These are phyloP conservation scores for Drosophila subquinaria DNA, from an alignment of 2,888 invertebrate species.

Conservation along the genomic window DNA sequence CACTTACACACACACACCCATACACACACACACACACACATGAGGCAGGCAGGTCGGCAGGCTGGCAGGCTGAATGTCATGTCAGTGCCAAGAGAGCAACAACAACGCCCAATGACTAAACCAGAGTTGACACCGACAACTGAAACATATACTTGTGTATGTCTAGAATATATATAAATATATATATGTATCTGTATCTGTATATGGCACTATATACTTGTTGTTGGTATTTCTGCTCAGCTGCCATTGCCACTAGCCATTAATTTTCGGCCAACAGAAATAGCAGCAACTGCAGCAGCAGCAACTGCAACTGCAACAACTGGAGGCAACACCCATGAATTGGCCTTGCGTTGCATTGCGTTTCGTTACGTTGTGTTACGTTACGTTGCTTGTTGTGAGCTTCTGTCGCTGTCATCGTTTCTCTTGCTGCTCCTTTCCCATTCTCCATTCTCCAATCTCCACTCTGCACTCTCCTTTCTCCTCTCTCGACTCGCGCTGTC, in stretches of 20 bases:
- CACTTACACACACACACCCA: slow-evolving; percentile 13
- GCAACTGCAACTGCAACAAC: slow-evolving; percentile 25
- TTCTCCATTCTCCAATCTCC: slow-evolving; percentile 10
- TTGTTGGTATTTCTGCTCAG: slow-evolving; percentile 62
- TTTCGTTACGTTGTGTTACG: slow-evolving; percentile 54
- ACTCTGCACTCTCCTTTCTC: slow-evolving; percentile 20
- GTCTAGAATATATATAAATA: neutral
- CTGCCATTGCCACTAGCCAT: slow-evolving; percentile 74
- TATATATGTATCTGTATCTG: neutral
- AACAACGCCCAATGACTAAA: slow-evolving; percentile 34
- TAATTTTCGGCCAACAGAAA: slow-evolving; percentile 74
- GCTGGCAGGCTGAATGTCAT: slow-evolving; percentile 16
- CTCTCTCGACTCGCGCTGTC: slow-evolving; percentile 61
- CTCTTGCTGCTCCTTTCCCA: slow-evolving; percentile 14
- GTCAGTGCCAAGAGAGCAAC: slow-evolving; percentile 35
- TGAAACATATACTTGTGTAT: slow-evolving; percentile 30
- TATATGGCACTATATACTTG: slow-evolving; percentile 30
- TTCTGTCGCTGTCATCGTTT: slow-evolving; percentile 45
- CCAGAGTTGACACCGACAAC: slow-evolving; percentile 52
- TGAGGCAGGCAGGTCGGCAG: slow-evolving; percentile 9
- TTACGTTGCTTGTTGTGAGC: slow-evolving; percentile 50
- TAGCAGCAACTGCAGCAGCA: slow-evolving; percentile 40
- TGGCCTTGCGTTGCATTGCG: slow-evolving; percentile 41
- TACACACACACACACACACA: slow-evolving; percentile 4
- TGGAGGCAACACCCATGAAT: slow-evolving; percentile 39